Evolutionary conservation across 2,113 vertebrate genomes (phyloP).

Genomic region (Oryzias melastigma): DNA sequence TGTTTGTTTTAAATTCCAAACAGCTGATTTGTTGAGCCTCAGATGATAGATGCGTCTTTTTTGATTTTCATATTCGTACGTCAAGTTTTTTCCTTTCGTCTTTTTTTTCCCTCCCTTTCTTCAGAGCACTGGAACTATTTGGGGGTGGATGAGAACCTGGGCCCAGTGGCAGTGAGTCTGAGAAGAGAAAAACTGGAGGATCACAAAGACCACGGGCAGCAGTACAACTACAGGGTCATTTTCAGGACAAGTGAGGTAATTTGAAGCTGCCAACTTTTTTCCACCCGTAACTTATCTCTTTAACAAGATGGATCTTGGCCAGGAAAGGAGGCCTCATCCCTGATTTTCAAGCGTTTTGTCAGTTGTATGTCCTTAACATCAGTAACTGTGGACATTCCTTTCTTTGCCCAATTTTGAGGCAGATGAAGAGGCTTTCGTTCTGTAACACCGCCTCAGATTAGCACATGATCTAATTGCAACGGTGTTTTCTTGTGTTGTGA

Average conservation of each 20-base stretch:
- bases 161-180: constrained; percentile 95
- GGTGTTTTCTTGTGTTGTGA: too few species aligned
- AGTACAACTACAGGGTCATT: constrained; percentile 95
- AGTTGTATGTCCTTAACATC: too few species aligned
- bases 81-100: not conserved
- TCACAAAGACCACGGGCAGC: constrained; percentile 93
- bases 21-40: too few species aligned
- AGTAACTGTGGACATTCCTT: too few species aligned
- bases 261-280: not conserved
- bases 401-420: constrained; percentile 3
- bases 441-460: too few species aligned
- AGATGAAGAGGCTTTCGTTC: constrained; percentile 13
- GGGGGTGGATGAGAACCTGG: constrained; percentile 94
- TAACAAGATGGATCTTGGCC: too few species aligned
- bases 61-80: not conserved
- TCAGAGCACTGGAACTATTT: constrained; percentile 99
- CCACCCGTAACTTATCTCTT: too few species aligned
- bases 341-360: too few species aligned
- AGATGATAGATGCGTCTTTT: too few species aligned
- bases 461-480: too few species aligned
- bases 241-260: constrained; percentile 96
- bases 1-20: too few species aligned
- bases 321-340: too few species aligned
- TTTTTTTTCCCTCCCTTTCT: not conserved
- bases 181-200: constrained; percentile 96